phyloP scores from a whole-genome alignment of 2,797 vertebrate genomes.

The Poeciliopsis gracilis region DNA sequence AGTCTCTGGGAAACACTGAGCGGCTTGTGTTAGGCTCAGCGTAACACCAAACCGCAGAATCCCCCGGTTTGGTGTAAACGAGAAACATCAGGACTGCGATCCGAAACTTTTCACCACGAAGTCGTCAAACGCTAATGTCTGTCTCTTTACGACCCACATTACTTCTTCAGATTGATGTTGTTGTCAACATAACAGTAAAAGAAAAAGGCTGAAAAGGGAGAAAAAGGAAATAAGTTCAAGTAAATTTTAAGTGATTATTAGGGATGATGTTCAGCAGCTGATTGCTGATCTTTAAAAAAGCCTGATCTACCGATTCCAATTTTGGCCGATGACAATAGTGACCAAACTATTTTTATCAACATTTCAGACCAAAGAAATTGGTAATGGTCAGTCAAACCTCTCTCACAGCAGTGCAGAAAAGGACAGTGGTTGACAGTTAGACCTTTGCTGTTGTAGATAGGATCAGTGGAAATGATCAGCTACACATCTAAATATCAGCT shows the following conservation, averaged over 20 bases:
- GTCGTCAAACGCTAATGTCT: neutral
- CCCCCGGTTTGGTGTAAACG: neutral
- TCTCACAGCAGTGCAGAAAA: no score
- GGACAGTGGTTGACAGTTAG: no score
- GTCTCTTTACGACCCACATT: neutral
- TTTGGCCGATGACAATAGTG: no score
- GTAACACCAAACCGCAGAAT: neutral
- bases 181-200: neutral
- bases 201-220: neutral
- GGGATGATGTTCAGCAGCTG: no score
- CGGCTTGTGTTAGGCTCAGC: neutral
- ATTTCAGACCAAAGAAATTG: no score
- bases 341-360: no score
- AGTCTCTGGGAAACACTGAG: conserved; percentile 37
- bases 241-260: neutral
- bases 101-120: neutral
- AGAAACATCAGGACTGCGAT: neutral
- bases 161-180: neutral
- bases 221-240: neutral
- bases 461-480: no score
- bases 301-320: no score
- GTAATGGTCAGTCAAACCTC: no score
- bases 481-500: no score
- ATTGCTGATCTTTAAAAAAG: no score
- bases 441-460: no score